A percentile compares a stretch with the other conserved stretches of the same genome.
Conservation (phyloP, 2,888 invertebrate species). For the Drosophila planitibia region DNA sequence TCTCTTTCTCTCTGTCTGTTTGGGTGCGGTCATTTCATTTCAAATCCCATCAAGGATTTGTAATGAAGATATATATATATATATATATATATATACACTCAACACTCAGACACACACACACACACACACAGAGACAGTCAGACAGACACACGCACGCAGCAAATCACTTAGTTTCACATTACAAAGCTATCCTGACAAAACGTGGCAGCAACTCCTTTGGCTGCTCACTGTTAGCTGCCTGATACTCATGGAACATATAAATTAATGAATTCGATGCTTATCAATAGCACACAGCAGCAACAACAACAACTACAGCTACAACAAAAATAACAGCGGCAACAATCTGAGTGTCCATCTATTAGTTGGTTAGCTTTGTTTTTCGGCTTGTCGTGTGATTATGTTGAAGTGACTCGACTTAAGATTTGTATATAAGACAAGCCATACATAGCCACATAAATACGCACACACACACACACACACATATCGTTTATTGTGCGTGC, state of each 20-base stretch:
- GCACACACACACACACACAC: neutral
- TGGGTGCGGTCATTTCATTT: constrained; percentile 61
- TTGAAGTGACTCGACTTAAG: constrained; percentile 75
- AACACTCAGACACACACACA: constrained; percentile 2
- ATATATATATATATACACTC: constrained; percentile 51
- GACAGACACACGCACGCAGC: constrained; percentile 23
- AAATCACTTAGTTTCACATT: constrained; percentile 82
- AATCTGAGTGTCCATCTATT: constrained; percentile 60
- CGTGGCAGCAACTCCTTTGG: constrained; percentile 60
- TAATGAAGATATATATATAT: constrained; percentile 69
- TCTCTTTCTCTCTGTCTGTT: constrained; percentile 25
- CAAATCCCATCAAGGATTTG: constrained; percentile 75
- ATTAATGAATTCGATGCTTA: constrained; percentile 82
- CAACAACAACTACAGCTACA: constrained; percentile 22
- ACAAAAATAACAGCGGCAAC: constrained; percentile 26
- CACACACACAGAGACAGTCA: constrained; percentile 17
- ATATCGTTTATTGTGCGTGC: constrained; percentile 41
- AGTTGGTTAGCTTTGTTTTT: constrained; percentile 73
- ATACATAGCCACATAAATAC: constrained; percentile 5
- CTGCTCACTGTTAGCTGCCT: constrained; percentile 28
- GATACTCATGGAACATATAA: constrained; percentile 72
- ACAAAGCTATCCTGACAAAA: constrained; percentile 71
- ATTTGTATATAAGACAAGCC: constrained; percentile 44
- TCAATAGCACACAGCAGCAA: constrained; percentile 63
- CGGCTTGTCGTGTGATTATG: constrained; percentile 73